Percentiles rank a stretch among this genome's conserved stretches.
Conservation (phyloP, 2,113 vertebrate genomes). For the Chaetorhynchus papuensis region DNA sequence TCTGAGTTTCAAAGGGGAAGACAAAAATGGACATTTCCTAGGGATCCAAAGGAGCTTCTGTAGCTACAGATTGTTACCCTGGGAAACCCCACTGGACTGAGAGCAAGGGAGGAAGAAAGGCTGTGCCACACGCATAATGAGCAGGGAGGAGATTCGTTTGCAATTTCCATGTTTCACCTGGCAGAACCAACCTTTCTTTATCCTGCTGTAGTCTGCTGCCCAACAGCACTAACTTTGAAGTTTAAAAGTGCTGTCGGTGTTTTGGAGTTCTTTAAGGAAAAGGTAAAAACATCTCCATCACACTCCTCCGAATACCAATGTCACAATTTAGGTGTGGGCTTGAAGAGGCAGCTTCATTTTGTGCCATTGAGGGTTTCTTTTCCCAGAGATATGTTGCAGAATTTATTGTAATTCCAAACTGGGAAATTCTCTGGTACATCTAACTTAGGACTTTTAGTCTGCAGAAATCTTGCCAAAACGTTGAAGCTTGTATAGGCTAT, state of each 20-base stretch:
- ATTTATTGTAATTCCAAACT: not conserved
- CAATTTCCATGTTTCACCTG: not conserved
- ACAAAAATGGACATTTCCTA: not conserved
- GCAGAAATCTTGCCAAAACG: conserved; percentile 1
- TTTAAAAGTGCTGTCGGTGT: not conserved
- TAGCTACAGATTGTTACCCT: not conserved
- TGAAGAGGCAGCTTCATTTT: not conserved
- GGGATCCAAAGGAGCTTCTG: not conserved
- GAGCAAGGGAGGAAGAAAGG: not conserved
- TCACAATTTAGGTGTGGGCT: not conserved
- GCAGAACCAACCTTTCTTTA: not conserved
- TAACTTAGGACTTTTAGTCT: not conserved
- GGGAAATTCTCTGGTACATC: not conserved
- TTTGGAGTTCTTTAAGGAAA: not conserved
- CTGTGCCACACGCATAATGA: not conserved
- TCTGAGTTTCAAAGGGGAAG: not conserved
- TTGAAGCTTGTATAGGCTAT: conserved; percentile 26
- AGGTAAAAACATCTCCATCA: not conserved
- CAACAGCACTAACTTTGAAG: not conserved
- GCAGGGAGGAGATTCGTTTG: not conserved
- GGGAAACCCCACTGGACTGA: not conserved
- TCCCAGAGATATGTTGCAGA: not conserved
- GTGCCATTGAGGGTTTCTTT: not conserved
- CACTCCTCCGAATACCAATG: not conserved
- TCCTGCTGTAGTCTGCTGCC: not conserved